Evolutionary conservation across 2,888 invertebrate species (phyloP), one percentile per base, ranked within the genome.

Genomic region (Uloborus plumipes): DNA sequence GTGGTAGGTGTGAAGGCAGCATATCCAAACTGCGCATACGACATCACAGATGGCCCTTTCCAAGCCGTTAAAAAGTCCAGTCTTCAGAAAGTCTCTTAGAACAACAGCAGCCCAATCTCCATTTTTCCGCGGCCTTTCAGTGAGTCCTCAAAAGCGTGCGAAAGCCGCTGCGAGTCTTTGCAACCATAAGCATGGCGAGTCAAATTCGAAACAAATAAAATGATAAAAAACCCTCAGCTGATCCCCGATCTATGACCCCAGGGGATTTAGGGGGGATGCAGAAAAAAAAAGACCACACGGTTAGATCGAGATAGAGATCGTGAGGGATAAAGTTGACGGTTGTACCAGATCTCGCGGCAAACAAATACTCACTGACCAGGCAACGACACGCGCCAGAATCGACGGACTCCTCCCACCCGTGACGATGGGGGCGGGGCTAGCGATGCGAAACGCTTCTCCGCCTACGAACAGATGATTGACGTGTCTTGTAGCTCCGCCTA

Each of bases 11-110:
- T 92, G 92, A 95, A 94, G 92, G 95, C 95, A 88, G 94, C 92
- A 90, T 95, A 96, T 92, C 95, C 95, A 91, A 95, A 95, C 91
- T 96, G 95, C 89, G 95, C 93, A 91, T 96, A 96, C 88, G 95
- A 92, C 92, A 92, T 92, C 39, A 20, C 49, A 55, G 49, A 50
- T 71, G 26, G 26, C 47, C 61, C 9, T 39, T 39, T 39, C 9
- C 39, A 39, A 39, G 39, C 39, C 39, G 3, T 39, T 6, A 11
- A 39, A 39, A 39, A 20, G 55, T 55, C 55, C 18, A 55, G 55
- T 55, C 16, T 20, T 1, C 18, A 18, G 9, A 4, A 18, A 18
- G 16, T 55, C 15, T 14, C 15, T 20, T 20, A 20, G 55, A 55
- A 18, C 55, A n/a, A 55, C 66, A 26, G 20, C 47, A 67, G 51